Conservation (phyloP, 2,888 invertebrate genomes). For the Biston betularia region DNA sequence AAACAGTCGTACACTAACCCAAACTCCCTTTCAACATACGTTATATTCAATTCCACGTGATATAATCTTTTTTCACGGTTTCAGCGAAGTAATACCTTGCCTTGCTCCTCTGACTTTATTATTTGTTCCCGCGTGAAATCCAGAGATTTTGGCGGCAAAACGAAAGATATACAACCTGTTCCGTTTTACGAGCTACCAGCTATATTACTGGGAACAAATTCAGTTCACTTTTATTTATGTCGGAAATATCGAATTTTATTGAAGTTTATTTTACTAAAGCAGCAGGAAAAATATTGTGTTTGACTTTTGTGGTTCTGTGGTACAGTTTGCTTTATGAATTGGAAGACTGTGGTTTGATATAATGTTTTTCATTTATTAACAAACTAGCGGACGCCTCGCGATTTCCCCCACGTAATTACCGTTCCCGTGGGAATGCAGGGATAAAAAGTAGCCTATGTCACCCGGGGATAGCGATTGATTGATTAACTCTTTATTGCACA, state of each 20-base stretch:
- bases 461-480: too few relatives aligned
- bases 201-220: constrained; percentile 11
- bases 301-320: too few relatives aligned
- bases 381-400: too few relatives aligned
- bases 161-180: constrained; percentile 18
- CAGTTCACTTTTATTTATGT: constrained; percentile 18
- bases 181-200: constrained; percentile 14
- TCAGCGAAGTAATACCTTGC: constrained; percentile 5
- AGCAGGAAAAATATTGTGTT: neutral
- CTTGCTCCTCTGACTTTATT: constrained; percentile 9
- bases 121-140: constrained; percentile 12
- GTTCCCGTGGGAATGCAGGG: too few relatives aligned
- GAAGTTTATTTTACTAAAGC: constrained; percentile 4
- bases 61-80: constrained; percentile 2
- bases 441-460: too few relatives aligned
- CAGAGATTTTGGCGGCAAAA: constrained; percentile 19
- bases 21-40: too few relatives aligned
- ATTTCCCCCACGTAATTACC: too few relatives aligned
- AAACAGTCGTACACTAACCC: too few relatives aligned
- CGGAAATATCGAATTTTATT: constrained; percentile 10
- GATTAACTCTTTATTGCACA: too few relatives aligned
- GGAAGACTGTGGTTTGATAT: too few relatives aligned
- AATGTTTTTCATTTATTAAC: too few relatives aligned
- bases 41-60: neutral
- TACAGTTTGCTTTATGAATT: too few relatives aligned